Base-by-base conservation (phyloP, 2,113 vertebrate genomes). In the Thunnus thynnus region DNA sequence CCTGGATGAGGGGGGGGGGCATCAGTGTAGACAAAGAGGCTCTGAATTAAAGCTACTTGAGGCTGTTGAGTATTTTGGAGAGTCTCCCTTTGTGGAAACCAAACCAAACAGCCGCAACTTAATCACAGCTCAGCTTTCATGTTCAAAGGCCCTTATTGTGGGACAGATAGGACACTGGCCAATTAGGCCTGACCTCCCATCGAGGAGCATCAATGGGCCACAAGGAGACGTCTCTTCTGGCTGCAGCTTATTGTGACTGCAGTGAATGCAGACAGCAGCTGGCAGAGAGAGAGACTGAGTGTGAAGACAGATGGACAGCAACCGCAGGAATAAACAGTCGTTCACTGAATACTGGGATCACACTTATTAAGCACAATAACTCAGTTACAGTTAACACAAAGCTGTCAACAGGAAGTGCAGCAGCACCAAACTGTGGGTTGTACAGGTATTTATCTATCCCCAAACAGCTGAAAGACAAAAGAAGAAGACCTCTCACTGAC, bases 101-200 rank as follows among this genome's bases (percentile, higher is more conserved):
- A 69, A 69, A 71, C 54, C 71, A 69, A 82, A 86, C 70, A 72
- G 73, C 30, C 22, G 20, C 80, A 55, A 74, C 64, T 76, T 54
- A 82, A 84, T 82, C 69, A 48, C 44, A 67, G 61, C 85, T 71
- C 75, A 9, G 57, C 81, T 68, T 71, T 63, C 56, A 27, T 8
- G 22, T 61, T 90, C 52, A 86, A 87, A 78, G 76, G 63, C 18
- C 25, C 27, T 44, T 32, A 89, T 84, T 86, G 78, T 87, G 51
- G 17, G 50, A 50, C 61, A 55, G 83, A 82, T 50, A 82, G 68
- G 80, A 78, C 51, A 62, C 20, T 1, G 14, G 52, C 78, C 86
- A 89, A 88, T 86, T 79, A 88, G 76, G 17, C 30, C 74, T 62
- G 83, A 91, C 86, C 85, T 83, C 69, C 57, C 80, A 72, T 78